Percentiles rank a stretch among this genome's conserved stretches.
phyloP scores from a whole-genome alignment of 2,888 invertebrate genomes.

The Frankliniella intonsa region DNA sequence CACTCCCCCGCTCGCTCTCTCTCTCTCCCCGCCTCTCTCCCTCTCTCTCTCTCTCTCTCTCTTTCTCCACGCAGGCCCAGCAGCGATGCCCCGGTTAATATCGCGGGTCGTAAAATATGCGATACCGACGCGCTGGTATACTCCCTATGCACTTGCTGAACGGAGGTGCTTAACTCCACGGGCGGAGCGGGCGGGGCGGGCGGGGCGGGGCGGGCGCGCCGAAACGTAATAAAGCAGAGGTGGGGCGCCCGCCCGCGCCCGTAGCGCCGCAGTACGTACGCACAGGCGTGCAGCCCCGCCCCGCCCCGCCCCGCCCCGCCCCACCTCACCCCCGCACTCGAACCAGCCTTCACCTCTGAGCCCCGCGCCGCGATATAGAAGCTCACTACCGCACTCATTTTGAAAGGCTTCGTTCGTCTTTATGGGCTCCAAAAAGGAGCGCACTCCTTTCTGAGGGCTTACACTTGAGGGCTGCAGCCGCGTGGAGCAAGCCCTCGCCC shows the following conservation, averaged over 20 bases:
- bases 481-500: no score
- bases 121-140: background rate
- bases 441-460: no score
- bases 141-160: slow-evolving; percentile 1
- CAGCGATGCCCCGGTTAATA: background rate
- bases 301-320: background rate
- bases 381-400: no score
- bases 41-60: background rate
- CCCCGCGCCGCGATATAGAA: background rate
- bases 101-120: background rate
- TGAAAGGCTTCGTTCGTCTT: no score
- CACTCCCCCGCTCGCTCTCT: background rate
- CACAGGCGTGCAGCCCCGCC: no score
- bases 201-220: no score
- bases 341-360: background rate
- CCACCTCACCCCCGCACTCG: no score
- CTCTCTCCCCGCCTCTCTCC: background rate
- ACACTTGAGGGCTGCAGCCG: no score
- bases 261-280: no score
- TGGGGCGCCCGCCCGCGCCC: no score
- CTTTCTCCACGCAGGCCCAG: background rate
- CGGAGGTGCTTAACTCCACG: background rate
- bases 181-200: background rate
- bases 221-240: background rate
- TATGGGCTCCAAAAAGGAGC: no score